Evolutionary conservation across 1,140 invertebrate genomes (phyloP).

Genomic region (Contarinia nasturtii): DNA sequence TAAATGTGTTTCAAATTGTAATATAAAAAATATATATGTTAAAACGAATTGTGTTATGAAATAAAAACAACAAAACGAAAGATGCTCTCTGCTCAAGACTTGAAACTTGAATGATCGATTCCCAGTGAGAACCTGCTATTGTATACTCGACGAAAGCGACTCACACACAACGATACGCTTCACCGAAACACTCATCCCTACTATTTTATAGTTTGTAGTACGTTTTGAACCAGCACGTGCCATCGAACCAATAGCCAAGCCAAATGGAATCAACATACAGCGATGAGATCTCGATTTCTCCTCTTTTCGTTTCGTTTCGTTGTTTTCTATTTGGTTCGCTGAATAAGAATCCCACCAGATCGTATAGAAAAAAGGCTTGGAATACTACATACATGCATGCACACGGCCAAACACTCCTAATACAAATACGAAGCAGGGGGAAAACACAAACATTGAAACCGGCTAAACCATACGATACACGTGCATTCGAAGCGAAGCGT

Average conservation of each 20-base stretch:
- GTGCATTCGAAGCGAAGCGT: no score
- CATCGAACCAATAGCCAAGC: neutral
- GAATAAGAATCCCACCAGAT: slow-evolving; percentile 1
- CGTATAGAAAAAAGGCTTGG: neutral
- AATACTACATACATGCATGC: no score
- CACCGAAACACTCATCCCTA: no score
- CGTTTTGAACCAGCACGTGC: neutral
- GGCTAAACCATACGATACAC: no score
- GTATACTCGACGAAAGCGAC: neutral
- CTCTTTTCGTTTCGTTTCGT: neutral
- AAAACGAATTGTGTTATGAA: no score
- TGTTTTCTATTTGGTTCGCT: no score
- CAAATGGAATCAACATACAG: neutral
- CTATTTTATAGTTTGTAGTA: no score
- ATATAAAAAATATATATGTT: no score
- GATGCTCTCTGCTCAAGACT: neutral
- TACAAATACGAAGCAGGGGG: no score
- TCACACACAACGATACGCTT: neutral
- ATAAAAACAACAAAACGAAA: neutral
- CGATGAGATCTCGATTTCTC: neutral
- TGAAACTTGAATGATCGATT: slow-evolving; percentile 1
- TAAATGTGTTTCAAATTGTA: no score
- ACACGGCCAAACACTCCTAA: neutral
- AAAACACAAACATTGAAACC: no score
- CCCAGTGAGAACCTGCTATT: neutral